A percentile compares a stretch with the other conserved stretches of the same genome.
Conservation (phyloP, 2,113 vertebrate genomes). For the Oceanites oceanicus region DNA sequence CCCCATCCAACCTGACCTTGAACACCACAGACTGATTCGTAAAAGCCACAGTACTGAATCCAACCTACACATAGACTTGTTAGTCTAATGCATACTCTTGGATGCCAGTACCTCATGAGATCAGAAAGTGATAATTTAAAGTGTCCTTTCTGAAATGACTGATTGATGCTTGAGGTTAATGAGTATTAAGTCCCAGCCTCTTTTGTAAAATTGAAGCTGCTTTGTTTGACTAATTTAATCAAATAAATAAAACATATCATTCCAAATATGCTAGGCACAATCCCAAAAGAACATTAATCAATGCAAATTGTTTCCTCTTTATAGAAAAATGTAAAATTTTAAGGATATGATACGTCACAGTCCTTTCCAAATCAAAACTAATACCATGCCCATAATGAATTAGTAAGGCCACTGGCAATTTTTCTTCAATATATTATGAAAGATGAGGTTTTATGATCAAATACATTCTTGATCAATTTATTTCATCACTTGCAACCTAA, state of each 20-base stretch:
- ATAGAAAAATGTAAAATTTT: not conserved
- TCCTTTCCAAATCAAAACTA: not conserved
- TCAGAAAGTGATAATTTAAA: not conserved
- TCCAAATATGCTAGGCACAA: not conserved
- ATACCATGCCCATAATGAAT: not conserved
- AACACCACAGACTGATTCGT: not conserved
- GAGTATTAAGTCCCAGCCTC: not conserved
- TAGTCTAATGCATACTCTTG: not conserved
- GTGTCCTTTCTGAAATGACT: not conserved
- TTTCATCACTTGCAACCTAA: not conserved
- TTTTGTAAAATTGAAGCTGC: not conserved
- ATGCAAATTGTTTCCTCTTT: not conserved
- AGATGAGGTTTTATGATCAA: not conserved
- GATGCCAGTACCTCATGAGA: not conserved
- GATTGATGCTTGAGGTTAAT: not conserved
- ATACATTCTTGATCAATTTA: constrained; percentile 8
- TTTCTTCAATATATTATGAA: not conserved
- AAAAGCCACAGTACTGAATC: not conserved
- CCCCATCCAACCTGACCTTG: not conserved
- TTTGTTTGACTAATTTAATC: not conserved
- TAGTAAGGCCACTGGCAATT: not conserved
- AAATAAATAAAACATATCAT: not conserved
- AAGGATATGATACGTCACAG: not conserved
- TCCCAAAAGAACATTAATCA: not conserved
- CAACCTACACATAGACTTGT: not conserved